A percentile compares a stretch with the other conserved stretches of the same genome.
These are phyloP conservation scores for Phrynosoma platyrhinos DNA, from an alignment of 2,113 vertebrate species.

Conservation along the genomic window DNA sequence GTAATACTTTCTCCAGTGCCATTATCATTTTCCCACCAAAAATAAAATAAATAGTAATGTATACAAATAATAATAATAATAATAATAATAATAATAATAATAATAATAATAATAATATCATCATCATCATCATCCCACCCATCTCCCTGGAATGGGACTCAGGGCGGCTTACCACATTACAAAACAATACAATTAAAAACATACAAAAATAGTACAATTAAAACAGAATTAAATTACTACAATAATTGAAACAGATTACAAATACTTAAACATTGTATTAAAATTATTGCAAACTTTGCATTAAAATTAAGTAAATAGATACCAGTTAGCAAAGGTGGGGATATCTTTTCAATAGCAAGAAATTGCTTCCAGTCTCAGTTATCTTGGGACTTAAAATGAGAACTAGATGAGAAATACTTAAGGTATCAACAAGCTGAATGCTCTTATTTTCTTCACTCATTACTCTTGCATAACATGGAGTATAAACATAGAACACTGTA, in stretches of 20 bases:
- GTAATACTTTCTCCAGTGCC: neutral
- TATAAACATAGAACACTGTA: slow-evolving; percentile 39
- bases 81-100: too few relatives aligned
- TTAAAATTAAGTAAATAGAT: neutral
- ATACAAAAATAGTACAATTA: too few relatives aligned
- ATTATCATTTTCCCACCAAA: fast-evolving
- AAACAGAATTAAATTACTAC: too few relatives aligned
- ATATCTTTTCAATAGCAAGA: neutral
- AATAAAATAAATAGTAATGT: neutral
- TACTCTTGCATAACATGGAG: slow-evolving; percentile 29
- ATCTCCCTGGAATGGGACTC: too few relatives aligned
- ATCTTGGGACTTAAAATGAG: neutral
- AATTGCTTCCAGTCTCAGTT: slow-evolving; percentile 8
- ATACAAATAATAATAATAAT: too few relatives aligned
- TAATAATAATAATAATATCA: too few relatives aligned
- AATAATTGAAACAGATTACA: too few relatives aligned
- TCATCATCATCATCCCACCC: too few relatives aligned
- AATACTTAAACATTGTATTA: too few relatives aligned
- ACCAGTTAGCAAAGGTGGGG: neutral
- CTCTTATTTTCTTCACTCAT: slow-evolving; percentile 26
- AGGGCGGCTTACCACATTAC: too few relatives aligned
- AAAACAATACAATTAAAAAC: too few relatives aligned
- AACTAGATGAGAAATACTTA: slow-evolving; percentile 18
- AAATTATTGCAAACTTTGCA: too few relatives aligned
- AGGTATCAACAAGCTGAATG: neutral